These are phyloP conservation scores for Phyllostomus hastatus DNA, from an alignment of 2,113 vertebrate species.

Conservation along the genomic window DNA sequence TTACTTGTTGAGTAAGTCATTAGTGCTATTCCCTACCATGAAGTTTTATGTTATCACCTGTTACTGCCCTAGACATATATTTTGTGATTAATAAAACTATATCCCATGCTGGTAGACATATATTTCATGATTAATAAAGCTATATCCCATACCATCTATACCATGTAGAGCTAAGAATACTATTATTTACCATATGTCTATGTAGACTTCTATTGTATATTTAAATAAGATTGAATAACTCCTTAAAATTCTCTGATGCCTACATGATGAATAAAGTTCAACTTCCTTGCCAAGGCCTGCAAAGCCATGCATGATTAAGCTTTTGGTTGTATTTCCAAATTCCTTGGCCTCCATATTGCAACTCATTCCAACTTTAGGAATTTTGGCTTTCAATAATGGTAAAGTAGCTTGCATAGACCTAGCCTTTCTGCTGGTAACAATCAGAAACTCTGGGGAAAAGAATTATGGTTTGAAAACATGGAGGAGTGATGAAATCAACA, in stretches of 20 bases:
- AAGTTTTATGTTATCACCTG: neutral
- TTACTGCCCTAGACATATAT: neutral
- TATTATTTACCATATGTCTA: neutral
- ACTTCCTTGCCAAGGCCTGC: neutral
- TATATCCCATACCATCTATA: neutral
- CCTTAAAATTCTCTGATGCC: neutral
- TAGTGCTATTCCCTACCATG: neutral
- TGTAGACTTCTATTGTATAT: neutral
- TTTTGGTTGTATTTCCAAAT: neutral
- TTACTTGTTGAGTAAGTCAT: neutral
- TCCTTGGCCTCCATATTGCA: neutral
- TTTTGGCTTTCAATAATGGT: neutral
- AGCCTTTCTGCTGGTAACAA: neutral
- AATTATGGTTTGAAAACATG: neutral
- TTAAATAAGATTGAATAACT: neutral
- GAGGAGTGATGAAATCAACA: neutral
- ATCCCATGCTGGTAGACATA: neutral
- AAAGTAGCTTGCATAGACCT: neutral
- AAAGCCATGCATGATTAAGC: neutral
- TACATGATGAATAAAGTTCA: neutral
- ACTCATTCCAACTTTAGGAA: neutral
- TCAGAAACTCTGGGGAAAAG: neutral
- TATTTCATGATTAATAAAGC: neutral
- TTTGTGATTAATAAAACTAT: neutral
- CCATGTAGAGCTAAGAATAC: neutral